These are phyloP conservation scores for Engystomops pustulosus DNA, from an alignment of 2,113 vertebrate species.

Conservation along the genomic window DNA sequence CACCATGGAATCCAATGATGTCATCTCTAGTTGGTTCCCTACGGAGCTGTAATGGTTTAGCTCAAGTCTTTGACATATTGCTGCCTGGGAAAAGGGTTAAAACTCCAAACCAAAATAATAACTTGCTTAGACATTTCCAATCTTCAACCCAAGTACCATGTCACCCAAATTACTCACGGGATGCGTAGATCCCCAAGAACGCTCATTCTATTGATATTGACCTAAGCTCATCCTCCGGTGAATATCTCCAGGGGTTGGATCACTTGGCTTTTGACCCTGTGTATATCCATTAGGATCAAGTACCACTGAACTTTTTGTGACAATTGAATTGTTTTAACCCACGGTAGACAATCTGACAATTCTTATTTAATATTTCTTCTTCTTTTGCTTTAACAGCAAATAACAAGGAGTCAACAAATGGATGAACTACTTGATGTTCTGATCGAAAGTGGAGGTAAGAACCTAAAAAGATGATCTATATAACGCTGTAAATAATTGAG, in stretches of 20 bases:
- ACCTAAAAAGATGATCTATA: constrained; percentile 68
- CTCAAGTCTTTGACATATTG: not conserved
- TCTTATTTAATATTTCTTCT: not conserved
- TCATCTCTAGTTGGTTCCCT: not conserved
- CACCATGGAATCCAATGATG: constrained; percentile 48
- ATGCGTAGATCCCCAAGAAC: not conserved
- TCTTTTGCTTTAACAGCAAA: constrained; percentile 78
- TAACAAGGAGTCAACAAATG: constrained; percentile 97
- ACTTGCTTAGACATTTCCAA: not conserved
- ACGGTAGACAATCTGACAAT: not conserved
- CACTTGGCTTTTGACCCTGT: not conserved
- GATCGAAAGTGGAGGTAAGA: constrained; percentile 96
- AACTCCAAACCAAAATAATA: not conserved
- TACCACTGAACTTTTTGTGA: not conserved
- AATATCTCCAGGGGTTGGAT: not conserved
- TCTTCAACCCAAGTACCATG: not conserved
- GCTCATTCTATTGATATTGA: not conserved
- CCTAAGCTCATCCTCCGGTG: not conserved
- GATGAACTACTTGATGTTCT: constrained; percentile 96
- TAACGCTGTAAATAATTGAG: too few relatives aligned
- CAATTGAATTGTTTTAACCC: not conserved
- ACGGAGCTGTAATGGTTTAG: not conserved
- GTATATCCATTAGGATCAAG: not conserved
- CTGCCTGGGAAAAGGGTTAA: not conserved
- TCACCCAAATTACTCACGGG: not conserved